These are phyloP conservation scores for Dasysyrphus tricinctus DNA, from an alignment of 2,888 invertebrate genomes.

Conservation along the genomic window DNA sequence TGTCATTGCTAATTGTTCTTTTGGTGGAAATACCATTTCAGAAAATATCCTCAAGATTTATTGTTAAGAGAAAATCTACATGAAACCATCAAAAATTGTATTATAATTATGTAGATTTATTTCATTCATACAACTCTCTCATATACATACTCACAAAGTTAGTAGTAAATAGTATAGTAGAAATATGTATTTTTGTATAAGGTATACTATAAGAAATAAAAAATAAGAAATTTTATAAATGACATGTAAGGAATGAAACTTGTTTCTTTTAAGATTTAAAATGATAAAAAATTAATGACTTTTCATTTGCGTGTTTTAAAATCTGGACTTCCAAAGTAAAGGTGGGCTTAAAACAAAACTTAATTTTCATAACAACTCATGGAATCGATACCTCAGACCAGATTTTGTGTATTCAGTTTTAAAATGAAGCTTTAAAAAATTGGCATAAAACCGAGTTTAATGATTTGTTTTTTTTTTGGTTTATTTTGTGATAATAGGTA, in stretches of 20 bases:
- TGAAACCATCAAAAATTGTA: slow-evolving; percentile 9
- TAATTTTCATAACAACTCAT: no score
- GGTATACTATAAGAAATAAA: background rate
- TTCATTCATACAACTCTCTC: background rate
- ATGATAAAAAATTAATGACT: no score
- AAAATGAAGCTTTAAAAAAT: no score
- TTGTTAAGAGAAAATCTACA: slow-evolving; percentile 43
- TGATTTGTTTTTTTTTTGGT: no score
- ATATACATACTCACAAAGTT: slow-evolving; percentile 1
- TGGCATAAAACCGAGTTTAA: no score
- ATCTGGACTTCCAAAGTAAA: no score
- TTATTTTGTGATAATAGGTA: no score
- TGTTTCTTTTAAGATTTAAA: no score
- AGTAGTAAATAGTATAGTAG: background rate
- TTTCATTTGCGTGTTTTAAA: no score
- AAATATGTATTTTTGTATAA: background rate
- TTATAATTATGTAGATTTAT: slow-evolving; percentile 23
- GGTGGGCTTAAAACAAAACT: no score
- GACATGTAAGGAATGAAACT: background rate
- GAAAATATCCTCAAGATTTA: slow-evolving; percentile 77
- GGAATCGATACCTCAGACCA: no score
- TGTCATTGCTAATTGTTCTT: slow-evolving; percentile 76
- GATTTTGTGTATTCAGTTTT: no score
- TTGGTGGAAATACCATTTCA: slow-evolving; percentile 79
- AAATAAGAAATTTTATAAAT: background rate